Base-by-base conservation (phyloP, 1,140 invertebrate species). In the Drosophila persimilis region DNA sequence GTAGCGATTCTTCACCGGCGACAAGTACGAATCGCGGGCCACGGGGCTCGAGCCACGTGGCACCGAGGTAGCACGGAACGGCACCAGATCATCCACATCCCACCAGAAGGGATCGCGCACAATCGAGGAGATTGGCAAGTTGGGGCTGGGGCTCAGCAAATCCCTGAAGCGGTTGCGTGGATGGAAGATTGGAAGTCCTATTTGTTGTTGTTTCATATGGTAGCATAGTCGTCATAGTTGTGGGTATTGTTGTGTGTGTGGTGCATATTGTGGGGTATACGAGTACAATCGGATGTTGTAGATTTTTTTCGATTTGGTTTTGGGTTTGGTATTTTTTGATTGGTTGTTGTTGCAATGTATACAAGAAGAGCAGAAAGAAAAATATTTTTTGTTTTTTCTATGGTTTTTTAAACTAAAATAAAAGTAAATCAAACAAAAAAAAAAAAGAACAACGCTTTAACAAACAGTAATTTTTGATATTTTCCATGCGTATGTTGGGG, bases 31-130 rank as follows among this genome's bases (percentile, higher is more conserved):
- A 93, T 96, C 95, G 64, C 96, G 93, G 80, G 97, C 93, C 92
- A 95, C 96, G 86, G 95, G 97, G 75, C 89, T 90, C 48, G 89
- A 90, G 51, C 70, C 89, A 55, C 89, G 77, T 58, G 96, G 96
- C 85, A 89, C 81, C 64, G 89, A 90, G 85, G 92, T 93, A 73
- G 94, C 92, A 65, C 94, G 93, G 91, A 93, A 95, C 52, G 96
- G 96, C 91, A 94, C 94, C 90, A 95, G 94, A 92, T 95, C 94
- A 60, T 96, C 96, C 91, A 95, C 95, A 92, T 94, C 94, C 93
- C 95, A 95, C 96, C 96, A 97, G 94, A 96, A 97, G 80, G 96
- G 96, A 92, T 97, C 96, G 81, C 96, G 94, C 60, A 94, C 95
- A 91, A 96, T 95, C 51, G 95, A 94, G 72, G 95, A 95, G 90